Evolutionary conservation across 2,888 invertebrate genomes (phyloP).

Genomic region (Tipula helvola): DNA sequence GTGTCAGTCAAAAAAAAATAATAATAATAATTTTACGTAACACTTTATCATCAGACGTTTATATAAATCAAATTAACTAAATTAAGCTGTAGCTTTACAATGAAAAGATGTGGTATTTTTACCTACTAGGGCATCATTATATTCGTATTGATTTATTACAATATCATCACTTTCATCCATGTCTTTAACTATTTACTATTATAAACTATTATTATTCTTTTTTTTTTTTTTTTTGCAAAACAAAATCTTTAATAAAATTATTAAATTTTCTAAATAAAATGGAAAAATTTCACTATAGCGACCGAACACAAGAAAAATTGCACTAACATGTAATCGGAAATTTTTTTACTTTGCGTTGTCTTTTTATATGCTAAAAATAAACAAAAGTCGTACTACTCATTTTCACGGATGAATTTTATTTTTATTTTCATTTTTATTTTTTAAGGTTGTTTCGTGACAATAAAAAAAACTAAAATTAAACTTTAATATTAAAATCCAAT

Average conservation of each 20-base stretch:
- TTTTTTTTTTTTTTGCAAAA: too few relatives aligned
- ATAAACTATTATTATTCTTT: too few relatives aligned
- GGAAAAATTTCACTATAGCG: background rate
- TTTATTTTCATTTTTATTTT: background rate
- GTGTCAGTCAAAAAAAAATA: background rate
- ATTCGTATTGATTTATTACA: background rate
- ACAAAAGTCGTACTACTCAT: background rate
- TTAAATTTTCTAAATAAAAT: background rate
- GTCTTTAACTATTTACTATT: background rate
- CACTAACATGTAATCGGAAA: background rate
- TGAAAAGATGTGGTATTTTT: background rate
- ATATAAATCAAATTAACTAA: background rate
- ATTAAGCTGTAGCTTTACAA: background rate
- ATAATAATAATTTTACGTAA: background rate
- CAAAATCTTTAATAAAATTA: background rate
- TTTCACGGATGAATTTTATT: background rate
- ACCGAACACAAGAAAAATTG: background rate
- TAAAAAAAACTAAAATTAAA: background rate
- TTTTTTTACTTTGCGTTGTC: background rate
- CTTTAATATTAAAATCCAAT: background rate
- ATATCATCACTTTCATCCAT: background rate
- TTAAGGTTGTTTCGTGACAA: background rate
- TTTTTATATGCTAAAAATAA: background rate
- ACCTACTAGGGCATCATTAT: background rate
- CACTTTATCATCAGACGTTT: background rate